phyloP scores from a whole-genome alignment of 2,888 invertebrate genomes.

The Lithosia quadra region DNA sequence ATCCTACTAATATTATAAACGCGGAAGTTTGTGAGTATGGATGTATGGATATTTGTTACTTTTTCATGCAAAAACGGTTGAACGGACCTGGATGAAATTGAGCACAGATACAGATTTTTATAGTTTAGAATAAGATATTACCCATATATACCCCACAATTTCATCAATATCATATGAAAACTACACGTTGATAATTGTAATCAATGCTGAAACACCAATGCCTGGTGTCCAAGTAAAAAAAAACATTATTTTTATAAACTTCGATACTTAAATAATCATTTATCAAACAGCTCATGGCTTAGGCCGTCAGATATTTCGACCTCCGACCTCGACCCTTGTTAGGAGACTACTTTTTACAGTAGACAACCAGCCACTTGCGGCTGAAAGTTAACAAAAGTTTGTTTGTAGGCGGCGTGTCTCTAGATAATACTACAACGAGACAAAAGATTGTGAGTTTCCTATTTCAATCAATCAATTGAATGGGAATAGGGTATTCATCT shows the following conservation, averaged over 20 bases:
- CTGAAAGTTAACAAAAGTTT: constrained; percentile 1
- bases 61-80: too few relatives aligned
- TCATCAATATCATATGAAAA: neutral
- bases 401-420: neutral
- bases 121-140: too few relatives aligned
- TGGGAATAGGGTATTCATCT: neutral
- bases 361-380: constrained; percentile 4
- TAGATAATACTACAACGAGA: constrained; percentile 2
- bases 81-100: too few relatives aligned
- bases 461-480: neutral
- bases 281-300: neutral
- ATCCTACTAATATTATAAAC: too few relatives aligned
- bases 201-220: neutral
- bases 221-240: neutral
- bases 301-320: neutral
- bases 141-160: too few relatives aligned
- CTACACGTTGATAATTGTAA: neutral
- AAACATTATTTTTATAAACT: neutral
- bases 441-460: constrained; percentile 2
- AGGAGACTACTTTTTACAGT: constrained; percentile 4
- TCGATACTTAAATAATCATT: neutral
- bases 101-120: too few relatives aligned
- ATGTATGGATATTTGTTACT: too few relatives aligned
- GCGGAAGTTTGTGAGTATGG: too few relatives aligned
- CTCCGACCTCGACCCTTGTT: constrained; percentile 4